A percentile compares a stretch with the other conserved stretches of the same genome.
phyloP scores from a whole-genome alignment of 2,888 invertebrate genomes.

The Troilus luridus region DNA sequence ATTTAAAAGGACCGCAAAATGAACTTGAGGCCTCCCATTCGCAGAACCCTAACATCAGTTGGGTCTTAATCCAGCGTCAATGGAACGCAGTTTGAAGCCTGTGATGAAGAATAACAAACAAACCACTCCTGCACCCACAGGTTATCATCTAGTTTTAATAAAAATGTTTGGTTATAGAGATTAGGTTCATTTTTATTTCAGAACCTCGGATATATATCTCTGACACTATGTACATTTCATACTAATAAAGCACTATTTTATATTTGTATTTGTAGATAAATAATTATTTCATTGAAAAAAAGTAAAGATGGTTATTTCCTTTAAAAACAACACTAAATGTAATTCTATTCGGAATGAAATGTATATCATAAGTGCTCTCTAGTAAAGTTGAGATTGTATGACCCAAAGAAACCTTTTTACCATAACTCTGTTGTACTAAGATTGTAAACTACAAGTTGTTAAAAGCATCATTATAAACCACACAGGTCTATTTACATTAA shows the following conservation, averaged over 20 bases:
- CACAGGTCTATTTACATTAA: background rate
- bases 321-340: too few species aligned
- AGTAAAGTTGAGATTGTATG: too few species aligned
- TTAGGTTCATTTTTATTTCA: background rate
- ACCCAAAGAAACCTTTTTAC: background rate
- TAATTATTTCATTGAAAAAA: too few species aligned
- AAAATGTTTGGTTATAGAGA: background rate
- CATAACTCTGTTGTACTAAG: background rate
- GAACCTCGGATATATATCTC: too few species aligned
- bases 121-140: background rate
- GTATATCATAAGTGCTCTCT: too few species aligned
- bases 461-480: background rate
- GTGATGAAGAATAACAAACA: too few species aligned
- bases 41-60: background rate
- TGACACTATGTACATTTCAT: too few species aligned
- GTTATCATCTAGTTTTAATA: background rate
- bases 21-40: background rate
- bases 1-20: background rate
- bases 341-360: too few species aligned
- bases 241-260: too few species aligned
- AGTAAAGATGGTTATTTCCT: too few species aligned
- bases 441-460: background rate
- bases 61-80: background rate
- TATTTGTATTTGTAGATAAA: too few species aligned
- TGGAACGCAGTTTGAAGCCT: too few species aligned